Conservation (phyloP, 1,140 invertebrate species). For the Lethrus apterus region DNA sequence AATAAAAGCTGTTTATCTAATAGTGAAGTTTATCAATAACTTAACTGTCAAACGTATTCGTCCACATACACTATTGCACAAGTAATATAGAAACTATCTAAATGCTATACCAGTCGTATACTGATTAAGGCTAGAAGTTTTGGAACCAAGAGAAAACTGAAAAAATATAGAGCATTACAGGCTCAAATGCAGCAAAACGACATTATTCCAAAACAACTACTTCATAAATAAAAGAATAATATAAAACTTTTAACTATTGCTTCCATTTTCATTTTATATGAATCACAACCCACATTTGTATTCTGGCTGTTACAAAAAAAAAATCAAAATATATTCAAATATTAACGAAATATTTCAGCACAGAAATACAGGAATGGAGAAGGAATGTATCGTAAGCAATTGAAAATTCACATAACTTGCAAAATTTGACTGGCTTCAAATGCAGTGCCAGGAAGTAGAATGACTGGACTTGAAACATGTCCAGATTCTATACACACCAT, state of each 20-base stretch:
- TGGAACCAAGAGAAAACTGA: constrained; percentile 20
- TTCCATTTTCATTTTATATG: constrained; percentile 14
- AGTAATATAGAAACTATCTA: constrained; percentile 23
- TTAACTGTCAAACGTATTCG: no score
- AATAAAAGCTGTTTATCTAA: no score
- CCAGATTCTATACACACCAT: constrained; percentile 95
- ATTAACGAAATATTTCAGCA: constrained; percentile 10
- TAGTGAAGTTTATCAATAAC: no score
- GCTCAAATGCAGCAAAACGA: constrained; percentile 10
- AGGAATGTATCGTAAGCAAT: constrained; percentile 10
- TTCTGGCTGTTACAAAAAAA: constrained; percentile 5
- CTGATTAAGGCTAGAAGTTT: constrained; percentile 33
- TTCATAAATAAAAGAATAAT: constrained; percentile 15
- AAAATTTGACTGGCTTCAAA: constrained; percentile 83
- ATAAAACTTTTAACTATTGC: constrained; percentile 21
- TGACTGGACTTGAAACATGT: constrained; percentile 76
- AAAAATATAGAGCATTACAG: constrained; percentile 15
- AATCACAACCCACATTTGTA: constrained; percentile 5
- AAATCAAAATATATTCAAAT: constrained; percentile 3
- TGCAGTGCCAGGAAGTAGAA: constrained; percentile 76
- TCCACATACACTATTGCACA: constrained; percentile 32
- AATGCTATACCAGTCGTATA: constrained; percentile 34
- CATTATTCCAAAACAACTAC: constrained; percentile 8
- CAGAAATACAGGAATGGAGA: constrained; percentile 7
- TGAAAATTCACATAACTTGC: constrained; percentile 50